These are phyloP conservation scores for Salticus scenicus DNA, from an alignment of 2,888 invertebrate genomes.

Conservation along the genomic window DNA sequence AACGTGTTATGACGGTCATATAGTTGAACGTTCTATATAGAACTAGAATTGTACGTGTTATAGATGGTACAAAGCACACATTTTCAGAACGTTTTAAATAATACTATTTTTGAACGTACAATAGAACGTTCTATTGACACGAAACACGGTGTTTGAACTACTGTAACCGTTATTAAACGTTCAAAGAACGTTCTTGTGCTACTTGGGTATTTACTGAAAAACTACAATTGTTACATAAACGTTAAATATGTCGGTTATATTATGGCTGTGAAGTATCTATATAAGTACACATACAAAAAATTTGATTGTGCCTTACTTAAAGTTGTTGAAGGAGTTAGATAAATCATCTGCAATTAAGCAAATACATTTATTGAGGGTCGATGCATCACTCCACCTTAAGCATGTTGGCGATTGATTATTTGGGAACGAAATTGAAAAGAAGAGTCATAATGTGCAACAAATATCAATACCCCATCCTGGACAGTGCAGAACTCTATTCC, in stretches of 20 bases:
- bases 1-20: too few relatives aligned
- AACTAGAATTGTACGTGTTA: too few relatives aligned
- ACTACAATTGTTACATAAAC: constrained; percentile 5
- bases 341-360: background rate
- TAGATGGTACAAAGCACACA: too few relatives aligned
- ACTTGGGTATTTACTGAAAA: constrained; percentile 11
- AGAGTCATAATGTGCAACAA: background rate
- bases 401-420: constrained; percentile 15
- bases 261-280: background rate
- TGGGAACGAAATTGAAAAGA: background rate
- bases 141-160: too few relatives aligned
- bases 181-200: too few relatives aligned
- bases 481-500: background rate
- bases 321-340: background rate
- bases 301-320: background rate
- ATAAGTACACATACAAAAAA: background rate
- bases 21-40: too few relatives aligned
- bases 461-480: background rate
- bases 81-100: too few relatives aligned
- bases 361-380: constrained; percentile 13
- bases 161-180: too few relatives aligned
- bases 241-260: background rate
- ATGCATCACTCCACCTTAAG: constrained; percentile 8
- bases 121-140: too few relatives aligned
- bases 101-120: too few relatives aligned